These are phyloP conservation scores for Pachliopta kotzebuea DNA, from an alignment of 2,888 invertebrate genomes.

Conservation along the genomic window DNA sequence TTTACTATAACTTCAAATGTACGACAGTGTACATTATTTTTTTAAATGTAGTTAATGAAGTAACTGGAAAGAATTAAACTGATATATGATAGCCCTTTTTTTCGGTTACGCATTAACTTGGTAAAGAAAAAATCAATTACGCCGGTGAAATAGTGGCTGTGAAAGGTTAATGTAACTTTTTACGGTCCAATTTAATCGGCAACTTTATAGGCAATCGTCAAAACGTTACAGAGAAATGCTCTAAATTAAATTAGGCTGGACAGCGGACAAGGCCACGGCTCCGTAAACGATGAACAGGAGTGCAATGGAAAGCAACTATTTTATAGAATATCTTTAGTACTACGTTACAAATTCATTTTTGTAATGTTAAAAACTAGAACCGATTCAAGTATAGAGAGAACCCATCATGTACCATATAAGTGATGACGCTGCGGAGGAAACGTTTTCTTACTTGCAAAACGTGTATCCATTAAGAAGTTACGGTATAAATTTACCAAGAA, in stretches of 20 bases:
- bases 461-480: too few relatives aligned
- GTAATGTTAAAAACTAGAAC: too few relatives aligned
- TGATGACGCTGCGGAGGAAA: too few relatives aligned
- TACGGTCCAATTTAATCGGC: constrained; percentile 59
- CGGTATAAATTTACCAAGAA: too few relatives aligned
- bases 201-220: constrained; percentile 51
- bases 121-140: constrained; percentile 57
- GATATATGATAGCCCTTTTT: not conserved
- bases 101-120: constrained; percentile 26
- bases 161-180: constrained; percentile 70
- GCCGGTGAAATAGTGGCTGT: constrained; percentile 53
- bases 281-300: not conserved
- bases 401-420: too few relatives aligned
- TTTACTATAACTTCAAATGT: too few relatives aligned
- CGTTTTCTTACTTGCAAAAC: too few relatives aligned
- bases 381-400: too few relatives aligned
- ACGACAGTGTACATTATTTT: not conserved
- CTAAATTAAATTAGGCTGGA: constrained; percentile 62
- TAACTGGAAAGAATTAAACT: not conserved
- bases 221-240: constrained; percentile 48
- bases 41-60: not conserved
- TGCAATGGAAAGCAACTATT: not conserved
- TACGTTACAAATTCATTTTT: too few relatives aligned
- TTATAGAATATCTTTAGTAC: too few relatives aligned
- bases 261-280: constrained; percentile 29